These are phyloP conservation scores for Sarcophaga subvicina DNA, from an alignment of 2,888 invertebrate species.

Conservation along the genomic window DNA sequence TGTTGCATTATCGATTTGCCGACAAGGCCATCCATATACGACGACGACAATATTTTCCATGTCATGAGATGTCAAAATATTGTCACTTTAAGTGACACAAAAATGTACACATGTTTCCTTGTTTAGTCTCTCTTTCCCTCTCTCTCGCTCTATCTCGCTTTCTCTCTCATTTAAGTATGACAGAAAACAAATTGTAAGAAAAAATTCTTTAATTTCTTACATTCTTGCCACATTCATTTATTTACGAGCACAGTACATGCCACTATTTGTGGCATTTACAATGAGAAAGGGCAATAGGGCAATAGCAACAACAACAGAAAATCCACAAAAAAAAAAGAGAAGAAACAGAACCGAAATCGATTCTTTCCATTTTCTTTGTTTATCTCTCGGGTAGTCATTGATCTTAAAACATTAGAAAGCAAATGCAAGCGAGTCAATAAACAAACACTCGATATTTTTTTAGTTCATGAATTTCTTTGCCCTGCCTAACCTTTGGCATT, in stretches of 20 bases:
- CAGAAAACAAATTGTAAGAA: too few species aligned
- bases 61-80: conserved; percentile 65
- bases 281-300: neutral
- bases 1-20: conserved; percentile 36
- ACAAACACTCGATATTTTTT: too few species aligned
- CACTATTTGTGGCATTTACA: neutral
- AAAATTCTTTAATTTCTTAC: neutral
- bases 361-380: too few species aligned
- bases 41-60: conserved; percentile 3
- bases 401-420: neutral
- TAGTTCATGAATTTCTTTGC: too few species aligned
- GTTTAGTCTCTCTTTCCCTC: neutral
- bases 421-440: neutral
- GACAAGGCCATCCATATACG: conserved; percentile 48
- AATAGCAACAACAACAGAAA: neutral
- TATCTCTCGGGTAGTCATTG: neutral
- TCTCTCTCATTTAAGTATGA: too few species aligned
- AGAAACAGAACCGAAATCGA: too few species aligned
- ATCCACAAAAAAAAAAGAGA: neutral
- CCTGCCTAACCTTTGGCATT: too few species aligned
- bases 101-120: neutral
- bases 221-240: conserved; percentile 15
- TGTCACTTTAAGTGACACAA: conserved; percentile 50
- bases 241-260: neutral
- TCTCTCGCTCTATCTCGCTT: too few species aligned